Evolutionary conservation across 2,888 invertebrate genomes (phyloP).

Genomic region (Leuctra nigra): DNA sequence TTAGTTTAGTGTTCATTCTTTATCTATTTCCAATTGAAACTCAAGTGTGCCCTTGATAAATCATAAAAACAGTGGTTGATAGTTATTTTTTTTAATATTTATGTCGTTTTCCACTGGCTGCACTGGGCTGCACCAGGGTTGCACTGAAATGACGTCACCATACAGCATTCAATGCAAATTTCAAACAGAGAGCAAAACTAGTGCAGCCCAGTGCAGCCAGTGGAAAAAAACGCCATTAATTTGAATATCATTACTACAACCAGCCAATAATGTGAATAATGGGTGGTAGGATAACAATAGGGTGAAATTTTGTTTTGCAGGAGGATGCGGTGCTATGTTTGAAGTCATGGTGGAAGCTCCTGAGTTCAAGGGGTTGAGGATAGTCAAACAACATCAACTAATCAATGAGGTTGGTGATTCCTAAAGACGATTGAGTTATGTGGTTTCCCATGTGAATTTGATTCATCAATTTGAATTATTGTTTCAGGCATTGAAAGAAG

Average conservation of each 20-base stretch:
- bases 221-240: not conserved
- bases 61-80: no score
- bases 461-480: conserved; percentile 12
- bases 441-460: not conserved
- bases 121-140: no score
- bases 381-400: conserved; percentile 66
- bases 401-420: conserved; percentile 52
- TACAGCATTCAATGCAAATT: no score
- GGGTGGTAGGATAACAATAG: not conserved
- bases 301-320: conserved; percentile 39
- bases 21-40: no score
- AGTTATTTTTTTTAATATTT: no score
- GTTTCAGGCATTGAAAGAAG: conserved; percentile 55
- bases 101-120: no score
- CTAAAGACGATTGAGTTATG: no score
- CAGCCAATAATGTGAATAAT: not conserved
- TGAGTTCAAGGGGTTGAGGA: conserved; percentile 62
- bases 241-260: not conserved
- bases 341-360: conserved; percentile 60
- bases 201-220: not conserved
- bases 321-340: conserved; percentile 78
- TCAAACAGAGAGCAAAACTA: no score
- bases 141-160: no score
- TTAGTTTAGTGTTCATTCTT: no score
- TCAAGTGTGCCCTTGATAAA: no score